Conservation (phyloP, 23 tunicate genomes). For the Ciona savignyi region DNA sequence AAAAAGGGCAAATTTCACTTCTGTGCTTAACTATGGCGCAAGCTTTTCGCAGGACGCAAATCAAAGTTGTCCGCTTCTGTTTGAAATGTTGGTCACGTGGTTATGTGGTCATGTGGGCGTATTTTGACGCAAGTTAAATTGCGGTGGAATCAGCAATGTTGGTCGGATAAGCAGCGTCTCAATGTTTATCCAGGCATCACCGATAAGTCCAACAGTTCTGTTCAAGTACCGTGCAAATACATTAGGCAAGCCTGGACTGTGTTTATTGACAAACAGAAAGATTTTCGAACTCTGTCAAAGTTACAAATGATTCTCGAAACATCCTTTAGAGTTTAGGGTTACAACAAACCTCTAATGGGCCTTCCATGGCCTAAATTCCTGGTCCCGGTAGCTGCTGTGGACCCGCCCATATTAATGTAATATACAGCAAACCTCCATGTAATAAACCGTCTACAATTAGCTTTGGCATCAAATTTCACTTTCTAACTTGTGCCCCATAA, state of each 20-base stretch:
- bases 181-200: not conserved
- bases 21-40: too few species aligned
- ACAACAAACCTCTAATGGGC: too few species aligned
- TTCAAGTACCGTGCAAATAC: not conserved
- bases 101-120: not conserved
- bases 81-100: not conserved
- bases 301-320: too few species aligned
- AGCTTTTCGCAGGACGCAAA: too few species aligned
- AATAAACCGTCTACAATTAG: too few species aligned
- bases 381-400: not conserved
- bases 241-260: not conserved
- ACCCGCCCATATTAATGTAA: not conserved
- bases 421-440: too few species aligned
- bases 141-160: not conserved
- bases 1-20: too few species aligned
- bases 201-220: not conserved
- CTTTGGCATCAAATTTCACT: too few species aligned
- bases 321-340: too few species aligned
- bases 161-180: not conserved
- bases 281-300: not conserved
- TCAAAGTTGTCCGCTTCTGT: not conserved
- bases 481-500: too few species aligned
- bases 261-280: not conserved
- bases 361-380: too few species aligned
- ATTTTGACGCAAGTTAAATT: not conserved